Evolutionary conservation across 2,888 invertebrate species (phyloP), one percentile per base, ranked within the genome.

Genomic region (Scrobipalpa atriplicella): DNA sequence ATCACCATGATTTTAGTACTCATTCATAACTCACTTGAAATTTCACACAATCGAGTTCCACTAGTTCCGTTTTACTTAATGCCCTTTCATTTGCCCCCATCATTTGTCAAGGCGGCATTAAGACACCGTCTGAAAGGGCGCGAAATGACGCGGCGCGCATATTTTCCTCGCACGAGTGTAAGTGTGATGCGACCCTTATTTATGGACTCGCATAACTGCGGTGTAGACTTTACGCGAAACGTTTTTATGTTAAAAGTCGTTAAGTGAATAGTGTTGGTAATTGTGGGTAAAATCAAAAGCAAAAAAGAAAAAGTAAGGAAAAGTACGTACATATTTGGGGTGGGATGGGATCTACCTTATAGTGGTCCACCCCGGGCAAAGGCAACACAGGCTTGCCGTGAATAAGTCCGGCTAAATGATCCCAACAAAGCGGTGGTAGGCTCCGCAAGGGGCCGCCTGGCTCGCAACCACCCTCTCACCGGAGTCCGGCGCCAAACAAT

Each of bases 31-130:
- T 39, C 7, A 58, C 16, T 58, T 9, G 9, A 1, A 58, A 16
- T 13, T 38, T 41, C n/a, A 39, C 19, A 11, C n/a, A 38, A 10
- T 56, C 39, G 62, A 62, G 19, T 43, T 62, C 21, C 11, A 19
- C 8, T 61, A 67, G 76, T 77, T 75, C 16, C 13, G 7, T 43
- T 5, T 60, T 56, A 62, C 72, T 69, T 79, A 79, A 77, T 77
- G 74, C 72, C 69, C 75, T 71, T 76, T 79, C 76, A 79, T 81
- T 80, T 73, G 69, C 69, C 65, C 67, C 69, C 70, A 73, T 76
- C 77, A 78, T 80, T 80, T 77, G 78, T 78, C 82, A 79, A 72
- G 71, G 68, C 70, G 71, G 76, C 80, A 78, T 80, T 81, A 82
- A 80, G 75, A 80, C 76, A 72, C 74, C 67, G 69, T 69, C 69